Evolutionary conservation across 2,113 vertebrate species (phyloP).

Genomic region (Lepus europaeus): DNA sequence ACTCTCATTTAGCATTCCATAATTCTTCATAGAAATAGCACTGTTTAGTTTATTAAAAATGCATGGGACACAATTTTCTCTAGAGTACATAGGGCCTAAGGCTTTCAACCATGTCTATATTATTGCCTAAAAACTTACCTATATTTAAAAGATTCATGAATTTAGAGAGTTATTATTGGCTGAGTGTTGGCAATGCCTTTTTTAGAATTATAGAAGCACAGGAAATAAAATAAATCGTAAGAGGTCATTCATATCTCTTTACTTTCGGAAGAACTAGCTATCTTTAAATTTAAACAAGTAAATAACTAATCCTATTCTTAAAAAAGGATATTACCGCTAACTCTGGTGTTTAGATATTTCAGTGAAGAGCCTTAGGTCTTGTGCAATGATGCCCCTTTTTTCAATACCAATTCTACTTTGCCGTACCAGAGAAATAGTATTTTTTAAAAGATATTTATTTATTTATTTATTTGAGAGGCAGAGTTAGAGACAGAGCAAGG

Average conservation of each 20-base stretch:
- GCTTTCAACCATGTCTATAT: slow-evolving; percentile 70
- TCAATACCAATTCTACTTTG: background rate
- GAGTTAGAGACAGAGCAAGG: too few relatives aligned
- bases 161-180: slow-evolving; percentile 52
- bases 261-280: background rate
- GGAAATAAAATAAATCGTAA: background rate
- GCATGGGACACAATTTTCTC: slow-evolving; percentile 77
- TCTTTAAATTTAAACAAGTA: slow-evolving; percentile 12
- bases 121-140: slow-evolving; percentile 68
- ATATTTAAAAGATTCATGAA: slow-evolving; percentile 78
- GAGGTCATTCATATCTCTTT: background rate
- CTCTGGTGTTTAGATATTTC: background rate
- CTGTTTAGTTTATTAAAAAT: slow-evolving; percentile 79
- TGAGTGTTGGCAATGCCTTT: background rate
- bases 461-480: too few relatives aligned
- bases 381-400: background rate
- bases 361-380: background rate
- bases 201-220: background rate
- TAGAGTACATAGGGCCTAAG: slow-evolving; percentile 68
- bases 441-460: too few relatives aligned
- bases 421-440: background rate
- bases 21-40: slow-evolving; percentile 71
- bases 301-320: slow-evolving; percentile 40
- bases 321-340: background rate
- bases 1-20: slow-evolving; percentile 67